These are phyloP conservation scores for Agriopis marginaria DNA, from an alignment of 2,888 invertebrate genomes.

Conservation along the genomic window DNA sequence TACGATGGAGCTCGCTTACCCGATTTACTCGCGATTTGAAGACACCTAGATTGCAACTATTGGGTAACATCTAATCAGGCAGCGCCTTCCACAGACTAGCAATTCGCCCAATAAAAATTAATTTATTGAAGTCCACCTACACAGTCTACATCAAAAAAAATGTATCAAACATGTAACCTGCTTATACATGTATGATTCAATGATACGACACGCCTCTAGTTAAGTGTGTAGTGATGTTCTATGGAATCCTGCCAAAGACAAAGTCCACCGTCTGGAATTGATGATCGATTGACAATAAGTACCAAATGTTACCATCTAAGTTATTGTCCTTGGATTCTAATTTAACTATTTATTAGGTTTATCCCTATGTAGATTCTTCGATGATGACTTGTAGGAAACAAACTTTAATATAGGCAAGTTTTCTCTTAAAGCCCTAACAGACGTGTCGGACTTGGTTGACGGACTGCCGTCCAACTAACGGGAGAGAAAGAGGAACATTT, in stretches of 20 bases:
- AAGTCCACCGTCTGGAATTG: conserved; percentile 27
- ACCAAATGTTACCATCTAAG: conserved; percentile 25
- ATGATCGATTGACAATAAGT: conserved; percentile 33
- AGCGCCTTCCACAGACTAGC: too few relatives aligned
- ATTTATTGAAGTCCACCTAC: too few relatives aligned
- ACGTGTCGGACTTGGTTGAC: too few relatives aligned
- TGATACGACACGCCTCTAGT: conserved; percentile 8
- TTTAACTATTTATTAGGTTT: conserved; percentile 4
- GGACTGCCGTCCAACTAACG: too few relatives aligned
- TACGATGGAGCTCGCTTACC: too few relatives aligned
- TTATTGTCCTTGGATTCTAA: conserved; percentile 26
- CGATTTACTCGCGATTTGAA: too few relatives aligned
- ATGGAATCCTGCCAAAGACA: conserved; percentile 34
- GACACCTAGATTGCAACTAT: too few relatives aligned
- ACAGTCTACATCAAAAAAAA: too few relatives aligned
- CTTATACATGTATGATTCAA: neutral
- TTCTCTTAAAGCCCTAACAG: neutral
- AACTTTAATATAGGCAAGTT: neutral
- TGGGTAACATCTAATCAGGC: too few relatives aligned
- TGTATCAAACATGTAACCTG: too few relatives aligned
- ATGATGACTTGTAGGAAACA: neutral
- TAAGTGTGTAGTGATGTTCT: conserved; percentile 4
- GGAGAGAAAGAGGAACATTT: too few relatives aligned
- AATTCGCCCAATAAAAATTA: too few relatives aligned
- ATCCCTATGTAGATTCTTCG: conserved; percentile 3